Conservation (phyloP, 92 coral and sea anemone species). For the Blastomussa wellsi region DNA sequence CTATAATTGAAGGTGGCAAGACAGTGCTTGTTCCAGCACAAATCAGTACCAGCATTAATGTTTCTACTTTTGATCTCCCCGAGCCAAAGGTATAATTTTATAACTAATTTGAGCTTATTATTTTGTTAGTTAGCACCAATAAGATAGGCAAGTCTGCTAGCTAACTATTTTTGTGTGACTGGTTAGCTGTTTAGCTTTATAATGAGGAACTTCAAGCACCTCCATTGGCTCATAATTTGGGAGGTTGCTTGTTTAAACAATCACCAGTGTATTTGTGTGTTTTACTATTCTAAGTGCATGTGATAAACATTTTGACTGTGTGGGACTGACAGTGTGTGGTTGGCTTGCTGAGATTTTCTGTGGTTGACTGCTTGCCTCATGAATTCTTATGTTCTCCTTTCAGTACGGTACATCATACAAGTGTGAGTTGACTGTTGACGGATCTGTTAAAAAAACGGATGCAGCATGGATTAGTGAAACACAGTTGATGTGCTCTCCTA, state of each 20-base stretch:
- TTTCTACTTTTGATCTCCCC: constrained; percentile 66
- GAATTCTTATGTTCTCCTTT: not conserved
- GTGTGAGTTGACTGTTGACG: constrained; percentile 56
- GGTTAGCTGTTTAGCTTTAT: not conserved
- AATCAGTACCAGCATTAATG: constrained; percentile 24
- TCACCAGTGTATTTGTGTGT: too few relatives aligned
- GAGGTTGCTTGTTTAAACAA: too few relatives aligned
- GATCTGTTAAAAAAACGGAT: constrained; percentile 4
- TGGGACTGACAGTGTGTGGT: not conserved
- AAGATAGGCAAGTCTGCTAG: not conserved
- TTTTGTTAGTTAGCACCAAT: not conserved
- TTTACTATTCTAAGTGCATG: too few relatives aligned
- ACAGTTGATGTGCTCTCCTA: constrained; percentile 52
- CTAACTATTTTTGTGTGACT: not conserved
- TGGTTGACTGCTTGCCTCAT: not conserved
- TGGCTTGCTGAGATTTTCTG: not conserved
- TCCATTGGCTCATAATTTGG: too few relatives aligned
- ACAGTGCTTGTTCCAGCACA: constrained; percentile 53
- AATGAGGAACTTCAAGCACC: too few relatives aligned
- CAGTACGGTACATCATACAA: constrained; percentile 53
- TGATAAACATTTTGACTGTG: not conserved
- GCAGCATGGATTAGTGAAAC: constrained; percentile 56
- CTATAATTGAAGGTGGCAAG: constrained; percentile 42
- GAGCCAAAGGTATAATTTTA: constrained; percentile 43
- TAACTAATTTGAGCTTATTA: not conserved